Conservation (phyloP, 2,797 vertebrate genomes). For the Tapirus indicus region DNA sequence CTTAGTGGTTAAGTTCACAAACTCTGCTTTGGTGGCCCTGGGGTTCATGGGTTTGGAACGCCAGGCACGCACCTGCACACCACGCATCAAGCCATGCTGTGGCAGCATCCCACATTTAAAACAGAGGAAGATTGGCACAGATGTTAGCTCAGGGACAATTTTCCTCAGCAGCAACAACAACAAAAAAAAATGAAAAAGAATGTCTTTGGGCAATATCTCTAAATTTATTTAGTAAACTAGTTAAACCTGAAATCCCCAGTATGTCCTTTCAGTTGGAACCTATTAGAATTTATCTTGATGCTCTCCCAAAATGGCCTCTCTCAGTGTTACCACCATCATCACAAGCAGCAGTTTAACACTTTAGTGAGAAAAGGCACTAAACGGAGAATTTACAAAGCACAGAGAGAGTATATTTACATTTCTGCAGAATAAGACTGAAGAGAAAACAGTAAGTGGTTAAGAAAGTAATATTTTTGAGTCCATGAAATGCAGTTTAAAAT, state of each 20-base stretch:
- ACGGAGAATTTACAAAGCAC: neutral
- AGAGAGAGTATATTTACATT: neutral
- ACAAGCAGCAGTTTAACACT: neutral
- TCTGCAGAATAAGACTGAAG: neutral
- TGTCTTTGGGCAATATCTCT: neutral
- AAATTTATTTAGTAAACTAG: neutral
- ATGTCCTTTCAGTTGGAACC: neutral
- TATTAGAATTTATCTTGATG: neutral
- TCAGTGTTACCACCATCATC: neutral
- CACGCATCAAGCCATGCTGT: too few species aligned
- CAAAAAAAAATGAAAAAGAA: neutral
- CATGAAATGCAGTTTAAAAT: neutral
- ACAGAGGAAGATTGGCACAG: too few species aligned
- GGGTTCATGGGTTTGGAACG: too few species aligned
- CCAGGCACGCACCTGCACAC: too few species aligned
- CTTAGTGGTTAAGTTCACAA: too few species aligned
- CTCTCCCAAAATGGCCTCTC: neutral
- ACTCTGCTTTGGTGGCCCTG: too few species aligned
- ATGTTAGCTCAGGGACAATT: too few species aligned
- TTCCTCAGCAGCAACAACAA: too few species aligned
- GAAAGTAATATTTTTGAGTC: neutral
- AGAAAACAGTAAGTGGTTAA: neutral
- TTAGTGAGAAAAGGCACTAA: neutral
- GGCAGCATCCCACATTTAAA: too few species aligned
- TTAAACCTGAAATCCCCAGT: neutral